These are phyloP conservation scores for Tetanocera ferruginea DNA, from an alignment of 2,888 invertebrate species.

Conservation along the genomic window DNA sequence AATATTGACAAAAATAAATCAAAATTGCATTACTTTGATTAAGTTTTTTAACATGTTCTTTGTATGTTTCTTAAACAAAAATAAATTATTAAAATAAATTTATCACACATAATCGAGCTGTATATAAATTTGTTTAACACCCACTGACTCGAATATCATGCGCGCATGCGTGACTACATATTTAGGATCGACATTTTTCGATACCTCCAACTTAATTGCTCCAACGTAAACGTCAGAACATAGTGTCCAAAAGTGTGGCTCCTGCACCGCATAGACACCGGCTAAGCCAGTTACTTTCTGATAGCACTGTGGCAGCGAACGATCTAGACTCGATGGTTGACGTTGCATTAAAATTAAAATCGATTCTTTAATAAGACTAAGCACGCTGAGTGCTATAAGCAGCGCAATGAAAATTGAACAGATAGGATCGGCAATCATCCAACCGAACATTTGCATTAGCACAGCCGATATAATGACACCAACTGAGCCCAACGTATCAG, in stretches of 20 bases:
- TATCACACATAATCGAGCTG: conserved; percentile 89
- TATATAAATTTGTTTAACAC: conserved; percentile 91
- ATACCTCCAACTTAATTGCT: conserved; percentile 95
- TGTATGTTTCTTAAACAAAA: conserved; percentile 38
- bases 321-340: conserved; percentile 86
- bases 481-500: conserved; percentile 96
- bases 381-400: conserved; percentile 89
- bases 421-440: conserved; percentile 99
- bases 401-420: conserved; percentile 97
- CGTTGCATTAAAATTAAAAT: conserved; percentile 94
- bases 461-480: conserved; percentile 96
- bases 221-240: conserved; percentile 95
- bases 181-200: conserved; percentile 90
- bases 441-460: conserved; percentile 94
- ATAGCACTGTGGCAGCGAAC: conserved; percentile 87
- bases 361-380: conserved; percentile 88
- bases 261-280: conserved; percentile 95
- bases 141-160: conserved; percentile 93
- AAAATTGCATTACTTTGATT: neutral
- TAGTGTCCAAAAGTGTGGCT: conserved; percentile 98
- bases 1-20: conserved; percentile 12
- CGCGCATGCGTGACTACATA: conserved; percentile 94
- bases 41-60: conserved; percentile 12
- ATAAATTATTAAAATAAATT: conserved; percentile 25
- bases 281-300: conserved; percentile 90